A percentile compares a stretch with the other conserved stretches of the same genome.
Conservation (phyloP, 2,113 vertebrate species). For the Mesoclemmys tuberculata region DNA sequence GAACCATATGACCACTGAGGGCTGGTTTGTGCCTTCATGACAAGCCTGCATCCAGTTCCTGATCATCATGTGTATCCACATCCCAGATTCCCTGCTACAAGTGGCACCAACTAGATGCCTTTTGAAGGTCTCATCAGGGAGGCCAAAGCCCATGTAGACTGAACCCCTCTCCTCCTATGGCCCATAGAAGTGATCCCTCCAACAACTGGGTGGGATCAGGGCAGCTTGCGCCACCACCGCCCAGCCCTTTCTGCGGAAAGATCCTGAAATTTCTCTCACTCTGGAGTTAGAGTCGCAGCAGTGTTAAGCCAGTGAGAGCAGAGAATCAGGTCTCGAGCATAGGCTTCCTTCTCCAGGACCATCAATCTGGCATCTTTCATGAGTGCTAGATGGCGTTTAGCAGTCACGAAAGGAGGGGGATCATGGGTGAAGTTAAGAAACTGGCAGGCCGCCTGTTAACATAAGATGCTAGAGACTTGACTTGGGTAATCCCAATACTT, state of each 20-base stretch:
- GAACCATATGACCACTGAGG: not conserved
- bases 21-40: not conserved
- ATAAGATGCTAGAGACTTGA: not conserved
- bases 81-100: not conserved
- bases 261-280: not conserved
- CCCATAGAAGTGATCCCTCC: not conserved
- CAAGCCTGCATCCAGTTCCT: not conserved
- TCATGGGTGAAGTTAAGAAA: not conserved
- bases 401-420: not conserved
- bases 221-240: not conserved
- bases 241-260: not conserved
- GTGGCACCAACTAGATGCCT: not conserved
- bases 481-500: not conserved
- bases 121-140: not conserved
- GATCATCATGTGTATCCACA: not conserved
- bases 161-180: not conserved
- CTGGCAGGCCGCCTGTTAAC: no score
- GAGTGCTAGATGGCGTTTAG: not conserved
- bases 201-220: not conserved
- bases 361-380: not conserved
- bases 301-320: not conserved
- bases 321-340: not conserved
- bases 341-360: not conserved
- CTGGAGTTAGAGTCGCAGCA: not conserved
- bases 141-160: not conserved